Percentiles rank a stretch among this genome's conserved stretches.
Conservation (phyloP, 1,140 invertebrate species). For the Stenopsyche tienmushanensis region DNA sequence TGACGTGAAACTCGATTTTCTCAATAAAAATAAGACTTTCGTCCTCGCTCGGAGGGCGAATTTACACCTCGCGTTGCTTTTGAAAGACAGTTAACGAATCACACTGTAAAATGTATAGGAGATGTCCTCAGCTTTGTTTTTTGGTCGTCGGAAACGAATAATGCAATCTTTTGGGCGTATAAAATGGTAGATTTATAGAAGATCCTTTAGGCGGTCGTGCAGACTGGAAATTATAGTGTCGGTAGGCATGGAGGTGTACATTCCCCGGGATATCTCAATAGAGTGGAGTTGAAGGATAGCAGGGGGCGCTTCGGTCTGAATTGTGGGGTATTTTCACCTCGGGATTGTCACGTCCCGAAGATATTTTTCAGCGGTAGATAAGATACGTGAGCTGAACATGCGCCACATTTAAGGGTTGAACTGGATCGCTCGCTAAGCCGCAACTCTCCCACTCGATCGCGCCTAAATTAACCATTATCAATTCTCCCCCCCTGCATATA, state of each 20-base stretch:
- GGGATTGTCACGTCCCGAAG: slow-evolving; percentile 38
- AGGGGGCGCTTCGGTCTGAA: background rate
- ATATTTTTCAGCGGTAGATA: slow-evolving; percentile 39
- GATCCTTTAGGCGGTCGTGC: background rate
- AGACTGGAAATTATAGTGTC: background rate
- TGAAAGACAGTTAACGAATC: too few species aligned
- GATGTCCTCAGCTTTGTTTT: background rate
- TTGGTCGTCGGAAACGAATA: background rate
- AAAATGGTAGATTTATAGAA: slow-evolving; percentile 1
- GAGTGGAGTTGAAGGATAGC: background rate
- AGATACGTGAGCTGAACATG: slow-evolving; percentile 28
- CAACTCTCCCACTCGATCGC: background rate
- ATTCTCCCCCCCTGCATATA: too few species aligned
- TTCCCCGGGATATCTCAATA: background rate
- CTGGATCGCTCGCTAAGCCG: background rate
- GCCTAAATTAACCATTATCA: too few species aligned
- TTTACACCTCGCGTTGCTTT: too few species aligned
- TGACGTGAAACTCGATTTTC: too few species aligned
- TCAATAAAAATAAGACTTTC: too few species aligned
- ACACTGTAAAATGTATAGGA: too few species aligned
- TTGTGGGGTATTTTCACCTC: slow-evolving; percentile 30
- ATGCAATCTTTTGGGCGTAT: background rate
- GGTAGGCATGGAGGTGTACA: background rate
- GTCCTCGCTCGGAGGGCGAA: too few species aligned
- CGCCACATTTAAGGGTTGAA: background rate